Evolutionary conservation across 2,113 vertebrate genomes (phyloP).

Genomic region (Nycticorax nycticorax): DNA sequence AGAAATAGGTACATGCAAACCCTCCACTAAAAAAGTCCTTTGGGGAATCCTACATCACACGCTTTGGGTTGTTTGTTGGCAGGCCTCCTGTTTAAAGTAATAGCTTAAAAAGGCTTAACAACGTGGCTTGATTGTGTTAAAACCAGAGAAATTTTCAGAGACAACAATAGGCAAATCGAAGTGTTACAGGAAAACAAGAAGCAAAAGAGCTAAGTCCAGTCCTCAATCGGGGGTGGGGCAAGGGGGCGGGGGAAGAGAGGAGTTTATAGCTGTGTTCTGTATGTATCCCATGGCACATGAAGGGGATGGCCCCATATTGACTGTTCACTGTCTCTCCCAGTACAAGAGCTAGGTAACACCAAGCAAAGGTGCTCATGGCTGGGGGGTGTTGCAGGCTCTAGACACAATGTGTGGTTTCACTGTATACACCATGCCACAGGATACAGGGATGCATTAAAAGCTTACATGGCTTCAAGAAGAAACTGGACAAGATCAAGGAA

Average conservation of each 20-base stretch:
- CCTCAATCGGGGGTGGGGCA: background rate
- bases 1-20: background rate
- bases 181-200: background rate
- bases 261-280: background rate
- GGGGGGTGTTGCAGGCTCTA: background rate
- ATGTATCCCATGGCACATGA: fast-evolving
- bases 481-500: background rate
- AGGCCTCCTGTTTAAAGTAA: background rate
- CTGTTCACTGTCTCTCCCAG: background rate
- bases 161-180: background rate
- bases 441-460: background rate
- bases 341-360: background rate
- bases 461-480: background rate
- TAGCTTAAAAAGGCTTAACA: background rate
- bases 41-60: background rate
- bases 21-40: background rate
- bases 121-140: background rate
- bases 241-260: background rate
- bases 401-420: background rate
- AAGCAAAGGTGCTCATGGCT: fast-evolving
- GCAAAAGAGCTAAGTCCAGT: background rate
- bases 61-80: background rate
- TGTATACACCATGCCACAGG: no score
- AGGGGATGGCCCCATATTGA: background rate
- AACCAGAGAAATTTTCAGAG: background rate